A percentile compares a stretch with the other conserved stretches of the same genome.
Evolutionary conservation across 1,140 invertebrate genomes (phyloP).

Genomic region (Halesus radiatus): DNA sequence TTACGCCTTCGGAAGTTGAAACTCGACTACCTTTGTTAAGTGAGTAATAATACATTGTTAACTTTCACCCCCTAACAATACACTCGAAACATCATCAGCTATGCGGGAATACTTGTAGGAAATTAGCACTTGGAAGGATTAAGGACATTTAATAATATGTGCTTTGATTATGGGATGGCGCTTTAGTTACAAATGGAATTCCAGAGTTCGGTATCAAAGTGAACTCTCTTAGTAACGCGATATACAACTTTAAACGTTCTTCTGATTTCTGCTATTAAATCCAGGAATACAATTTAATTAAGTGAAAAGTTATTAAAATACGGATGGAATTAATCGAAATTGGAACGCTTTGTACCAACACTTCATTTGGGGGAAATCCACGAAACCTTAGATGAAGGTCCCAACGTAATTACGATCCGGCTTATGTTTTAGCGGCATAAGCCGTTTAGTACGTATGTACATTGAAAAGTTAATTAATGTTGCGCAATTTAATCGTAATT

Average conservation of each 20-base stretch:
- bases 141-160: neutral
- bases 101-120: no score
- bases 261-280: neutral
- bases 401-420: no score
- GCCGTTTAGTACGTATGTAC: no score
- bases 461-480: no score
- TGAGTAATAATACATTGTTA: no score
- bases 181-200: neutral
- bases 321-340: slow-evolving; percentile 9
- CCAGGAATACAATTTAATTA: slow-evolving; percentile 9
- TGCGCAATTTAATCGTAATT: no score
- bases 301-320: slow-evolving; percentile 24
- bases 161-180: neutral
- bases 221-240: neutral
- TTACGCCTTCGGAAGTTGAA: no score
- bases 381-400: neutral
- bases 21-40: no score
- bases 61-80: no score
- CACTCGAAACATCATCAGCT: no score
- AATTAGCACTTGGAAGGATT: neutral
- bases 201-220: neutral
- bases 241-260: neutral
- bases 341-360: slow-evolving; percentile 1
- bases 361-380: neutral
- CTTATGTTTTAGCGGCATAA: no score